These are phyloP conservation scores for Stichodactyla helianthus DNA, from an alignment of 64 coral and sea anemone species.

Conservation along the genomic window DNA sequence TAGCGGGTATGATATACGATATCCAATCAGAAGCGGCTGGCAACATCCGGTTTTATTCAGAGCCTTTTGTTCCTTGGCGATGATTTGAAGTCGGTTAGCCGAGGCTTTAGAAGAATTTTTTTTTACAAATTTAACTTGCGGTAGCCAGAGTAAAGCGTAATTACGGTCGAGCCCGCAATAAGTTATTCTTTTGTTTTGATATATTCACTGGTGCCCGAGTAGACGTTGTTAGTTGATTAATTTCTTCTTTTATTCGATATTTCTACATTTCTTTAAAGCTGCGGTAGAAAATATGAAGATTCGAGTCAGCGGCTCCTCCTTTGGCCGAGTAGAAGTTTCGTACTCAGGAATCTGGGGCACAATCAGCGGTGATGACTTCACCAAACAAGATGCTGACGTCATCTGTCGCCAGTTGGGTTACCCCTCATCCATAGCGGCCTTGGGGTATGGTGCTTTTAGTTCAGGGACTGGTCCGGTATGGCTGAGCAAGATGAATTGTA, in stretches of 20 bases:
- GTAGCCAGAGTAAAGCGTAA: no score
- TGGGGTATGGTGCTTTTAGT: not conserved
- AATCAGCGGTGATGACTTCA: slow-evolving; percentile 17
- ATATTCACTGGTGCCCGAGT: no score
- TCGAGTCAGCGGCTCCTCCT: slow-evolving; percentile 7
- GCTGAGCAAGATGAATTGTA: slow-evolving; percentile 29
- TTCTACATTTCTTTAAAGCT: not conserved
- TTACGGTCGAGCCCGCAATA: no score
- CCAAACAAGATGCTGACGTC: slow-evolving; percentile 20
- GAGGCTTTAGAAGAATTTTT: no score
- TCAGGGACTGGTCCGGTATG: not conserved
- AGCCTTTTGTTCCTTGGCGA: no score
- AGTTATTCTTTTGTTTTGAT: no score
- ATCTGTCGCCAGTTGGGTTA: slow-evolving; percentile 43
- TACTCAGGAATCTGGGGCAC: slow-evolving; percentile 47
- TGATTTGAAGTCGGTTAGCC: no score
- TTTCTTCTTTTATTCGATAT: not conserved
- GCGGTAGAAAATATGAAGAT: not conserved
- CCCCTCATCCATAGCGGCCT: slow-evolving; percentile 19
- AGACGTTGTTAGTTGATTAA: no score
- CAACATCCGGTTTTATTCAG: no score
- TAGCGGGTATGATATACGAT: no score
- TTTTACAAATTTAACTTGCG: no score
- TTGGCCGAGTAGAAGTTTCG: slow-evolving; percentile 37
- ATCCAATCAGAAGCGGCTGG: no score